These are phyloP conservation scores for Brevimyrus niger DNA, from an alignment of 2,113 vertebrate genomes.

Conservation along the genomic window DNA sequence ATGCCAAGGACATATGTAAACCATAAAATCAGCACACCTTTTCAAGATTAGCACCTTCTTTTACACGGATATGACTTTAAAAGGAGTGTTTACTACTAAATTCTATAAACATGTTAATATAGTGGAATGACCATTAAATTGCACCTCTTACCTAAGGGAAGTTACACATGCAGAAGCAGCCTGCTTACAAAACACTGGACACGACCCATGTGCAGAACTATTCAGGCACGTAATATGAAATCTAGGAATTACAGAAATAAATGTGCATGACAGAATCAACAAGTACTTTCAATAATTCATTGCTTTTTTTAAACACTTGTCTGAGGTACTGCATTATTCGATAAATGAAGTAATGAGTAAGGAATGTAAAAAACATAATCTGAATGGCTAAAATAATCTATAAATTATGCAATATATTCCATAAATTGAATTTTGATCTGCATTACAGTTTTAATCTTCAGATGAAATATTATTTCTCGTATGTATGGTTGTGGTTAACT, in stretches of 20 bases:
- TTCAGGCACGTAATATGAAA: not conserved
- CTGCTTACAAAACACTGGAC: not conserved
- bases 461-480: not conserved
- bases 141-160: not conserved
- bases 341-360: not conserved
- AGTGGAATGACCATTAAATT: conserved; percentile 18
- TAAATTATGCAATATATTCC: not conserved
- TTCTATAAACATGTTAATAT: not conserved
- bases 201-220: not conserved
- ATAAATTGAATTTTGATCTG: conserved; percentile 15
- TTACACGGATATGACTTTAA: not conserved
- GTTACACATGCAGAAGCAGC: not conserved
- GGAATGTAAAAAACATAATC: not conserved
- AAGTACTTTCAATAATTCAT: not conserved
- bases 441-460: conserved; percentile 11
- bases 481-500: not conserved
- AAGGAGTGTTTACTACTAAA: not conserved
- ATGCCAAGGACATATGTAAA: not conserved
- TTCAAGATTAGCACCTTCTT: not conserved
- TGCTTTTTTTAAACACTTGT: not conserved
- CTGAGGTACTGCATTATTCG: not conserved
- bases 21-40: not conserved
- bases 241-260: not conserved
- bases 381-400: not conserved
- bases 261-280: not conserved